Conservation (phyloP, 2,888 invertebrate species). For the Steinernema hermaphroditum region DNA sequence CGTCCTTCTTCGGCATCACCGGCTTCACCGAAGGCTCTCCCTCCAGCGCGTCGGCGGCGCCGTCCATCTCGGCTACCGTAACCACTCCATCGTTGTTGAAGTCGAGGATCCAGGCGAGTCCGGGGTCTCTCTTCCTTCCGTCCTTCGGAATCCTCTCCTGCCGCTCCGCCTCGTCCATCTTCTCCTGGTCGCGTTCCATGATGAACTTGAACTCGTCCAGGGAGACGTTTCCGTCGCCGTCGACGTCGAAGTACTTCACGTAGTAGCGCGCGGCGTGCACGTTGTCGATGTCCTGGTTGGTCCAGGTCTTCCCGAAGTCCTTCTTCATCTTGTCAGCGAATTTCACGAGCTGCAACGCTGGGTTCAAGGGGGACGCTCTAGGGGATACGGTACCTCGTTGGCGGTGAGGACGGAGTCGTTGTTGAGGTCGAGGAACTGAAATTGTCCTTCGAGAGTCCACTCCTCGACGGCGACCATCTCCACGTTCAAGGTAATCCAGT, state of each 20-base stretch:
- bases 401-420: conserved; percentile 53
- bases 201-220: conserved; percentile 51
- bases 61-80: conserved; percentile 51
- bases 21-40: conserved; percentile 39
- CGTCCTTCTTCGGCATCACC: conserved; percentile 35
- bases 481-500: conserved; percentile 64
- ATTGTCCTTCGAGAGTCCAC: conserved; percentile 56
- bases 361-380: background rate
- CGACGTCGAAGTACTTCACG: conserved; percentile 64
- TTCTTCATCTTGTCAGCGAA: conserved; percentile 56
- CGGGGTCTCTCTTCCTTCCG: conserved; percentile 60
- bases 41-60: conserved; percentile 46
- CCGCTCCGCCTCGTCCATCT: conserved; percentile 41
- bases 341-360: conserved; percentile 45
- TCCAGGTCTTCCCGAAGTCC: conserved; percentile 64
- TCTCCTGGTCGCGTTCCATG: conserved; percentile 53
- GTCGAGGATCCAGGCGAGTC: conserved; percentile 65
- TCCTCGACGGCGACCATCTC: conserved; percentile 58
- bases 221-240: conserved; percentile 54
- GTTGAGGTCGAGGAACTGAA: conserved; percentile 60
- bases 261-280: conserved; percentile 60
- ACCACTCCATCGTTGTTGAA: conserved; percentile 66
- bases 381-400: conserved; percentile 45
- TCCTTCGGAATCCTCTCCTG: conserved; percentile 41
- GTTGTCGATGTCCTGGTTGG: conserved; percentile 64